Conservation (phyloP, 30 jellyfish, hydroid and myxozoan genomes). For the Mastigias papua region DNA sequence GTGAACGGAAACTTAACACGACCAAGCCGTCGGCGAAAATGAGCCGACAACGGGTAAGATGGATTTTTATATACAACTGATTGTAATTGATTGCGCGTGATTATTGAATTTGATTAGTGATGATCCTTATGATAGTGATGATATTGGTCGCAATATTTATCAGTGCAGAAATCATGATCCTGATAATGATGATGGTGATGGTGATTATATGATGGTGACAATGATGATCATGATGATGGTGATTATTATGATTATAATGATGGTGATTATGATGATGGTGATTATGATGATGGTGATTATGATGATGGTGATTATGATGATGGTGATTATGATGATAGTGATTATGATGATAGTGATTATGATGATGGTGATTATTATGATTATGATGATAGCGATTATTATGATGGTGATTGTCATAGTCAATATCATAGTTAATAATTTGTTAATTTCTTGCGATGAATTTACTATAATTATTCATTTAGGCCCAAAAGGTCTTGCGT, state of each 20-base stretch:
- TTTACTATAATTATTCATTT: neutral
- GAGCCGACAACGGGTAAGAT: slow-evolving; percentile 46
- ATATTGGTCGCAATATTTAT: neutral
- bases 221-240: neutral
- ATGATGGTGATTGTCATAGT: no score
- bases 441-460: no score
- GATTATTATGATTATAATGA: neutral
- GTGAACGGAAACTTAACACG: slow-evolving; percentile 30
- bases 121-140: neutral
- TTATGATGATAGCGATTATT: no score
- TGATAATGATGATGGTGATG: neutral
- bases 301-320: no score
- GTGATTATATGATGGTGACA: neutral
- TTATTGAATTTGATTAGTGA: neutral
- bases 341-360: no score
- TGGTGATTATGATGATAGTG: no score
- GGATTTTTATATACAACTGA: neutral
- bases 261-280: no score
- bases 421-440: no score
- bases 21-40: slow-evolving; percentile 15
- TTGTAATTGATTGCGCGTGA: neutral
- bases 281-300: no score
- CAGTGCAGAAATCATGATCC: neutral
- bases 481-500: slow-evolving; percentile 44
- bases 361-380: no score